Base-by-base conservation (phyloP, 2,113 vertebrate species). In the Haplochromis vanheusdeni region DNA sequence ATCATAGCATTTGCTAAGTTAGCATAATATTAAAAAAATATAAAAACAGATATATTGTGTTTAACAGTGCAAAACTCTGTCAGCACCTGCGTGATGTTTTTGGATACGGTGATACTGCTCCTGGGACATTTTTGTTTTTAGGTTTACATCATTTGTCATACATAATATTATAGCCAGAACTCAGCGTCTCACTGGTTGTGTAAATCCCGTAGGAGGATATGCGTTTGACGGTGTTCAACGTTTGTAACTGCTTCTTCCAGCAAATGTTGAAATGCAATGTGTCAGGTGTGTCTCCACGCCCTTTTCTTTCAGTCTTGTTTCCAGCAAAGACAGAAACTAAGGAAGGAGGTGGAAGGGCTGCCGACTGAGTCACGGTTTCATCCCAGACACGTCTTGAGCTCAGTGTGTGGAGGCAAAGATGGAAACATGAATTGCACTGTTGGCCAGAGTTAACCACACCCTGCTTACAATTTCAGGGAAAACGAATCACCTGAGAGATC, bases 391-490 rank as follows among this genome's bases (percentile, higher is more conserved):
- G 13, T 37, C 16, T 52, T 84, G 16, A 51, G 51, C 65, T 40
- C 79, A 83, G 79, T 70, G 55, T 77, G 89, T 55, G 73, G 62
- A 82, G 51, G 55, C 84, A 92, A 93, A 93, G 60, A 35, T 83
- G 88, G 86, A 92, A 92, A 93, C 55, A 31, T 82, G 87, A 94
- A 70, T 91, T 89, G 58, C 56, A 77, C 37, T 65, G 81, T 88
- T 91, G 91, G 90, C 93, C 94, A 89, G 86, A 91, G 91, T 92
- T 82, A 79, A 65, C 83, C 92, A 47, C 94, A 92, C 93, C 93
- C 92, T 65, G 73, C 80, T 26, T 88, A 13, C 52, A 81, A 14
- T 80, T 83, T 58, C 79, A 89, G 51, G 86, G 51, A 23, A 54
- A 42, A 26, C 79, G 5, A 62, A 65, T 51, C 81, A 77, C 68